phyloP scores from a whole-genome alignment of 2,113 vertebrate species.

The Prinia subflava region DNA sequence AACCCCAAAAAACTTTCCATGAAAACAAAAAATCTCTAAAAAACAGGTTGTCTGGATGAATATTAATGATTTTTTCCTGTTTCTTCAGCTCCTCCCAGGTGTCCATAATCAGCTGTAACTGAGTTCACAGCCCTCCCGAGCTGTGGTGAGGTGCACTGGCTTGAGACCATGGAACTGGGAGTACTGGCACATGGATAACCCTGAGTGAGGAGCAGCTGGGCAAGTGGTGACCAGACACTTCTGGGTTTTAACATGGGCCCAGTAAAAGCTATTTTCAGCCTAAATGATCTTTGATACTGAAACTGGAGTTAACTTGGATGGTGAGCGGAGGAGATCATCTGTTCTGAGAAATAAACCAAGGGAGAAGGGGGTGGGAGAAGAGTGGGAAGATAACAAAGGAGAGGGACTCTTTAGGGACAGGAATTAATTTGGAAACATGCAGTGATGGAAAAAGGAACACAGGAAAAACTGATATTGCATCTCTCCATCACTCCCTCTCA shows the following conservation, averaged over 20 bases:
- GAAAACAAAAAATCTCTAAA: background rate
- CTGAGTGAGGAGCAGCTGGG: background rate
- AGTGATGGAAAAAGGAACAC: background rate
- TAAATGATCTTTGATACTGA: conserved; percentile 30
- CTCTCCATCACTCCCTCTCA: background rate
- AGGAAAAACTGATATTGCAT: background rate
- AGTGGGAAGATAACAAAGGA: background rate
- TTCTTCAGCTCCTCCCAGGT: background rate
- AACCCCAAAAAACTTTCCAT: background rate
- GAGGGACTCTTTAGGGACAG: background rate
- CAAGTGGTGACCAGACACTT: background rate
- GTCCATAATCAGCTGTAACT: background rate
- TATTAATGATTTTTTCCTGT: background rate
- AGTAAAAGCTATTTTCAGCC: conserved; percentile 31
- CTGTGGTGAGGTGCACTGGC: background rate
- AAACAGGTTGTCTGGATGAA: background rate
- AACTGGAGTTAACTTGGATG: conserved; percentile 10
- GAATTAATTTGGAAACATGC: background rate
- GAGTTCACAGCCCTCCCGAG: background rate
- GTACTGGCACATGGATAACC: background rate
- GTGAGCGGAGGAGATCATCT: background rate
- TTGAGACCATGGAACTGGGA: background rate
- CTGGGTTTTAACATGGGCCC: background rate
- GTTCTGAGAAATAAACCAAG: background rate
- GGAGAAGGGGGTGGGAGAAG: background rate